Percentiles rank a stretch among this genome's conserved stretches.
Evolutionary conservation across 2,888 invertebrate genomes (phyloP).

Genomic region (Polyommatus icarus): DNA sequence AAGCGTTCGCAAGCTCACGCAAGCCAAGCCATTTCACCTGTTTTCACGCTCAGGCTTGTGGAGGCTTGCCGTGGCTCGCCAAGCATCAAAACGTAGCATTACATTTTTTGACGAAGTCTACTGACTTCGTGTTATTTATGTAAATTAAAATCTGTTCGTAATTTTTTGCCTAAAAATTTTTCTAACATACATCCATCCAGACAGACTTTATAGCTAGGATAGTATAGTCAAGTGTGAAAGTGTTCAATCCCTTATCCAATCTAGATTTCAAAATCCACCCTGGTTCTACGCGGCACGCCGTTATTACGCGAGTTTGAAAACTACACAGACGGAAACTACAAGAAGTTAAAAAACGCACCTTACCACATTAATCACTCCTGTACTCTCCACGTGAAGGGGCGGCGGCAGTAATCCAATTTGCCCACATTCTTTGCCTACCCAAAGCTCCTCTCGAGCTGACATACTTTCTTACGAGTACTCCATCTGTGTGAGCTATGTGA

Average conservation of each 20-base stretch:
- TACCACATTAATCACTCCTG: neutral
- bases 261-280: neutral
- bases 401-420: neutral
- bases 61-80: no score
- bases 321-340: neutral
- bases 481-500: slow-evolving; percentile 41
- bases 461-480: slow-evolving; percentile 3
- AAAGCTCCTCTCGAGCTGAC: slow-evolving; percentile 12
- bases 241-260: neutral
- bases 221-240: neutral
- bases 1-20: no score
- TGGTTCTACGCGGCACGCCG: neutral
- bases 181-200: no score
- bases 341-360: neutral
- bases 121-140: neutral
- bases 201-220: no score
- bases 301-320: neutral
- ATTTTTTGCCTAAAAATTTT: no score
- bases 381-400: neutral
- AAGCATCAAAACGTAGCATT: no score
- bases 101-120: neutral
- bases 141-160: neutral
- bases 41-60: no score
- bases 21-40: no score
- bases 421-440: neutral